Conservation (phyloP, 2,888 invertebrate genomes). For the Eupithecia pulchellata region DNA sequence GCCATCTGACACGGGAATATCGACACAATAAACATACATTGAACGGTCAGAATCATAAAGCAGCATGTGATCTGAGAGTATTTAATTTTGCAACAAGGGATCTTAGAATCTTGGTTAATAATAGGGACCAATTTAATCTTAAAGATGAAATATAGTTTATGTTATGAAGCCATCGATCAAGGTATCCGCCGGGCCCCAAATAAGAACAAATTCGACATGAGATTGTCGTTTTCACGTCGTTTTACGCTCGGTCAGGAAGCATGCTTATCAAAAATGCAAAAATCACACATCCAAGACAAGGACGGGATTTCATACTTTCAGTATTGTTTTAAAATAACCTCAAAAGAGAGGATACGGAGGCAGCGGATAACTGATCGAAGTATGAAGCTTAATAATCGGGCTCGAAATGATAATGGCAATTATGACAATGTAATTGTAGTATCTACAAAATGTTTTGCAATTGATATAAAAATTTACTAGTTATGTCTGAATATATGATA, state of each 20-base stretch:
- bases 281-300: too few relatives aligned
- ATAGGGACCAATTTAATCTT: background rate
- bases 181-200: too few relatives aligned
- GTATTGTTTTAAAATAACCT: too few relatives aligned
- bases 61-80: slow-evolving; percentile 9
- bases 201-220: too few relatives aligned
- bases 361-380: too few relatives aligned
- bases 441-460: slow-evolving; percentile 41
- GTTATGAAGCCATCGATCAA: too few relatives aligned
- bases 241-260: too few relatives aligned
- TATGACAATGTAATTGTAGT: slow-evolving; percentile 34
- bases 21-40: slow-evolving; percentile 46
- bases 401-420: slow-evolving; percentile 54
- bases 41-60: slow-evolving; percentile 35
- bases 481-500: background rate
- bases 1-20: slow-evolving; percentile 65
- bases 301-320: too few relatives aligned
- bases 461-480: slow-evolving; percentile 4
- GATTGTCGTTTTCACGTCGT: too few relatives aligned
- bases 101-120: background rate
- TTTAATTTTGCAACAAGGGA: background rate
- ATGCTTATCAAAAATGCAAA: too few relatives aligned
- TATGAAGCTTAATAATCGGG: slow-evolving; percentile 76
- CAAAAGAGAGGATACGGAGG: too few relatives aligned
- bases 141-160: slow-evolving; percentile 51